Conservation (phyloP, 1,140 invertebrate genomes). For the Drosophila lacteicornis region DNA sequence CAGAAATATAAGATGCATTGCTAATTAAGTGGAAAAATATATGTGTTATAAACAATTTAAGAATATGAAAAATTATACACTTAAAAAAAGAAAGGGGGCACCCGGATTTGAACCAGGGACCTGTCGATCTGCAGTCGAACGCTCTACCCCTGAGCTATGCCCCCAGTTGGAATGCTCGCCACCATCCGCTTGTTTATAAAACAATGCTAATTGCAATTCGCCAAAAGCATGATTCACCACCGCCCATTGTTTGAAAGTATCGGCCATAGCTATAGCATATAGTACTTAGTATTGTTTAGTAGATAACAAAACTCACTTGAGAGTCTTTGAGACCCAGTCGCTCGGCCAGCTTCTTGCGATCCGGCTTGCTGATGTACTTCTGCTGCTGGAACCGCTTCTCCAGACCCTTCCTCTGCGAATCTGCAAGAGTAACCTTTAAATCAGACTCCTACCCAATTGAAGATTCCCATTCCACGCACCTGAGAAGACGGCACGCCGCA, state of each 20-base stretch:
- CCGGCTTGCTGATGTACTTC: conserved; percentile 99
- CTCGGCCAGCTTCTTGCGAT: conserved; percentile 97
- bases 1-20: background rate
- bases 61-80: background rate
- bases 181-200: background rate
- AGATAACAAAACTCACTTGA: conserved; percentile 88
- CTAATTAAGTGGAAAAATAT: background rate
- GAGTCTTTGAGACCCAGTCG: conserved; percentile 97
- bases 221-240: background rate
- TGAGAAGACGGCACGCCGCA: conserved; percentile 94
- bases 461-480: conserved; percentile 62
- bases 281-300: background rate
- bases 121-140: conserved; percentile 97
- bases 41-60: background rate
- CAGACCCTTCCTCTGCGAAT: conserved; percentile 96
- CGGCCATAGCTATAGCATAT: background rate
- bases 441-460: background rate
- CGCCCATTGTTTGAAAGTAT: too few species aligned
- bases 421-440: conserved; percentile 86
- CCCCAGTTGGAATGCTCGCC: background rate
- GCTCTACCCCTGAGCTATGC: conserved; percentile 96
- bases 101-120: conserved; percentile 97
- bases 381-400: conserved; percentile 98
- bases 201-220: background rate
- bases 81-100: conserved; percentile 88